Percentiles rank a stretch among this genome's conserved stretches.
Evolutionary conservation across 2,113 vertebrate species (phyloP).

Genomic region (Cathartes aura): DNA sequence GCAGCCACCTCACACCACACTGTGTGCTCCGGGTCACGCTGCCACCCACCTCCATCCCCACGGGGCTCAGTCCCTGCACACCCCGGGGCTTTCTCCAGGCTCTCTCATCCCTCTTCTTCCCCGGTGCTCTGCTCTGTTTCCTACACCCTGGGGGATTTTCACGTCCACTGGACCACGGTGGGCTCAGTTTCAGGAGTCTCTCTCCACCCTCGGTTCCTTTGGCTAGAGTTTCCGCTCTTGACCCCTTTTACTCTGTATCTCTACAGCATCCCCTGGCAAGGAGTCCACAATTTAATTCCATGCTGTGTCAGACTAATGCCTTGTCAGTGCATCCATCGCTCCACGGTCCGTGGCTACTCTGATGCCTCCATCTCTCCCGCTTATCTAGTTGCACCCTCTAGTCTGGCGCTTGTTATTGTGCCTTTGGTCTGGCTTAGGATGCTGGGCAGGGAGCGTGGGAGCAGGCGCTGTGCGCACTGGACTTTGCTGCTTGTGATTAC

Average conservation of each 20-base stretch:
- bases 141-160: background rate
- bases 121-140: background rate
- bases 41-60: fast-evolving
- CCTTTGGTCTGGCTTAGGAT: background rate
- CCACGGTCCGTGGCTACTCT: fast-evolving
- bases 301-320: background rate
- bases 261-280: background rate
- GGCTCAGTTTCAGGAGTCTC: background rate
- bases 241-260: background rate
- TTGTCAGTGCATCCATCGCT: fast-evolving
- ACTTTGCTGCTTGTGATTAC: background rate
- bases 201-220: background rate
- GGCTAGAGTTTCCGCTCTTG: background rate
- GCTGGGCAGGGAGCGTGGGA: background rate
- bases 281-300: background rate
- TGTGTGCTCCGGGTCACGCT: fast-evolving
- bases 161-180: fast-evolving
- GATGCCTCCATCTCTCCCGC: background rate
- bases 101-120: background rate
- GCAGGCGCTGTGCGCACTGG: background rate
- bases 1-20: background rate
- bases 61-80: background rate
- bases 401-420: background rate
- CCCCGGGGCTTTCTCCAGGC: background rate
- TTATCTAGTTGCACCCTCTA: background rate